Evolutionary conservation across 2,113 vertebrate species (phyloP).

Genomic region (Rhynchopsitta pachyrhyncha): DNA sequence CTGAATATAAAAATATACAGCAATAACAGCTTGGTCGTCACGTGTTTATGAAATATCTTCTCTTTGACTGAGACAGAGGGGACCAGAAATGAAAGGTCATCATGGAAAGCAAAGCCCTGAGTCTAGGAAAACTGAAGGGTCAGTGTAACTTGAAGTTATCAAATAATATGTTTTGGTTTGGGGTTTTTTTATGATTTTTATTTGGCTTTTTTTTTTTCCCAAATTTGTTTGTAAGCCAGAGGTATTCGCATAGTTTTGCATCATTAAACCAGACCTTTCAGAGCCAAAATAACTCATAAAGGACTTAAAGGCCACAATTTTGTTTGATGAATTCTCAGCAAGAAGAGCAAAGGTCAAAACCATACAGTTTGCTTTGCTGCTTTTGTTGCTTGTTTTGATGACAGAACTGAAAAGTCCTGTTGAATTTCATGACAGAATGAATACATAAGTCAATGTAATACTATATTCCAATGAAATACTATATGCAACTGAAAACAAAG

Average conservation of each 20-base stretch:
- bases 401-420: conserved; percentile 24
- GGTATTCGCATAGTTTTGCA: neutral
- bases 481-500: conserved; percentile 28
- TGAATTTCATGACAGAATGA: conserved; percentile 38
- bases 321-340: neutral
- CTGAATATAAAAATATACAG: neutral
- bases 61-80: neutral
- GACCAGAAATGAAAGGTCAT: neutral
- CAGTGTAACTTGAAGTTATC: neutral
- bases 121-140: neutral
- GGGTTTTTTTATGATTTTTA: neutral
- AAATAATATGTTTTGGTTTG: neutral
- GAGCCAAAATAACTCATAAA: neutral
- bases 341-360: conserved; percentile 19
- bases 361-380: neutral
- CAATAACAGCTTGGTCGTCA: neutral
- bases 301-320: neutral
- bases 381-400: conserved; percentile 18
- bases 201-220: neutral
- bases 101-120: neutral
- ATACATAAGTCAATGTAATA: conserved; percentile 29
- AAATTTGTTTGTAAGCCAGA: neutral
- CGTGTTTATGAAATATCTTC: neutral
- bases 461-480: conserved; percentile 25
- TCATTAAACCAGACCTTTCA: conserved; percentile 17